These are phyloP conservation scores for Carassius auratus DNA, from an alignment of 2,113 vertebrate species.

Conservation along the genomic window DNA sequence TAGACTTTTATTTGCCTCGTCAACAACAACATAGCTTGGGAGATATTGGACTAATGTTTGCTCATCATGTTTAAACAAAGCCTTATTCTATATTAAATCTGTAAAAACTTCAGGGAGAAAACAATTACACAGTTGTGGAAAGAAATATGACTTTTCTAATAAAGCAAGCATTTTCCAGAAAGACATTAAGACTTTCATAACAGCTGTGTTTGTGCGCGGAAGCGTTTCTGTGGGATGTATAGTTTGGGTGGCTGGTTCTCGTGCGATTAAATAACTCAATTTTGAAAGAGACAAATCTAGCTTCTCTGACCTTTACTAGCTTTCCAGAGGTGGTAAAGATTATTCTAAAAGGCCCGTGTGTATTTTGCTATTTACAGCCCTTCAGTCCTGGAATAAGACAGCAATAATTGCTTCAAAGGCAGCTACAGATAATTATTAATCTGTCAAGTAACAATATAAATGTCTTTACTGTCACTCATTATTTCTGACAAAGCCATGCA, in stretches of 20 bases:
- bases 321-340: slow-evolving; percentile 8
- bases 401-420: slow-evolving; percentile 29
- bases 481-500: too few relatives aligned
- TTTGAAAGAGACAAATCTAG: slow-evolving; percentile 22
- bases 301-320: slow-evolving; percentile 19
- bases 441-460: not conserved
- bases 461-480: too few relatives aligned
- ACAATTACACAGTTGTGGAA: not conserved
- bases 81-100: slow-evolving; percentile 3
- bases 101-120: not conserved
- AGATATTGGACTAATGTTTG: slow-evolving; percentile 19
- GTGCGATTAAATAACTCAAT: not conserved
- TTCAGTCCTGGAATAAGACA: not conserved
- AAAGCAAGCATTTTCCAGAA: not conserved
- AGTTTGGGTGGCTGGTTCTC: slow-evolving; percentile 10
- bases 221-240: not conserved
- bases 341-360: slow-evolving; percentile 31
- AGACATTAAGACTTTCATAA: not conserved
- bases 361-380: slow-evolving; percentile 26
- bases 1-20: slow-evolving; percentile 4
- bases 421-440: slow-evolving; percentile 15
- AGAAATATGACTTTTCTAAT: not conserved
- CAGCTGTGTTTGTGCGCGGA: not conserved
- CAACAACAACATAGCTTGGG: not conserved
- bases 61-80: slow-evolving; percentile 13